A percentile compares a stretch with the other conserved stretches of the same genome.
Conservation (phyloP, 2,113 vertebrate genomes). For the Pituophis catenifer region DNA sequence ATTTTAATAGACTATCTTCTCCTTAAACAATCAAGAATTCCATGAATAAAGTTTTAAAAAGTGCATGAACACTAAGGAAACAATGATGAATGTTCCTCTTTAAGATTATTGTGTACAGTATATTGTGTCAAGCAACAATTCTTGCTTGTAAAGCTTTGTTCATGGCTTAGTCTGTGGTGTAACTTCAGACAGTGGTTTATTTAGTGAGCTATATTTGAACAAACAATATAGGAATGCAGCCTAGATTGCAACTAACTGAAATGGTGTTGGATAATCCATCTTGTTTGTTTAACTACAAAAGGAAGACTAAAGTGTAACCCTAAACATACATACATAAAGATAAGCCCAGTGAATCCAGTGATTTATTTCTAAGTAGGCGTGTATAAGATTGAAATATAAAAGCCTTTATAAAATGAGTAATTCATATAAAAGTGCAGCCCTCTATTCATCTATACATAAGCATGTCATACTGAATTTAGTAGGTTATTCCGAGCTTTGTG, state of each 20-base stretch:
- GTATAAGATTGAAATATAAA: background rate
- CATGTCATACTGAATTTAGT: background rate
- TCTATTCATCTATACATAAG: background rate
- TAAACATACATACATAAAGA: background rate
- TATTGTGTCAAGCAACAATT: background rate
- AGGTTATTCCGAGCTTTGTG: background rate
- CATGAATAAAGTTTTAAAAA: background rate
- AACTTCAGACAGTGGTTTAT: background rate
- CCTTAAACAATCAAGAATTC: background rate
- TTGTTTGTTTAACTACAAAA: background rate
- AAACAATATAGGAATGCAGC: background rate
- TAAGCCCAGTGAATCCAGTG: background rate
- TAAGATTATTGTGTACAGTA: background rate
- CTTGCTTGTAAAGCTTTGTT: background rate
- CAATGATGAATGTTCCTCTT: background rate
- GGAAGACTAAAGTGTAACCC: background rate
- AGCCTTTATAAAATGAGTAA: background rate
- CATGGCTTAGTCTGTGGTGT: background rate
- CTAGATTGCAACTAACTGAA: background rate
- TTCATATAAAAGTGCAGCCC: background rate
- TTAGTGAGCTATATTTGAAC: background rate
- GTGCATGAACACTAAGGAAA: background rate
- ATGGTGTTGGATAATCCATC: background rate
- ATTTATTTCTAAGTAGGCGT: background rate
- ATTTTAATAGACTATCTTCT: background rate